These are phyloP conservation scores for Lysandra bellargus DNA, from an alignment of 2,888 invertebrate species.

Conservation along the genomic window DNA sequence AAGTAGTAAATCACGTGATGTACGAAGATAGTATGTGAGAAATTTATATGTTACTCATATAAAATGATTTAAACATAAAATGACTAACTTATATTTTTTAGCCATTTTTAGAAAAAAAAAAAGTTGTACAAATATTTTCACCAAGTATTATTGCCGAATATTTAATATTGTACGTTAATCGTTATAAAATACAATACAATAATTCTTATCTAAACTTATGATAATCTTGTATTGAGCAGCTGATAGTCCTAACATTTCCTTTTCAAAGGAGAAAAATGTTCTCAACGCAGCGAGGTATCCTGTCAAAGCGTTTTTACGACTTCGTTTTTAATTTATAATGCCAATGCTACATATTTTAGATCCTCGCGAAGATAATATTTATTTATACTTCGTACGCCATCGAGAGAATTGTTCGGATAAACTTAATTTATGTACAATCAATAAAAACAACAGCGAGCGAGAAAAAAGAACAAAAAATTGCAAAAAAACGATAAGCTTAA, in stretches of 20 bases:
- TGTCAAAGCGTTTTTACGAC: not conserved
- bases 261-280: not conserved
- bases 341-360: not conserved
- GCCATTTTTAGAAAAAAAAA: too few species aligned
- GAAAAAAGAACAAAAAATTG: not conserved
- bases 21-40: too few species aligned
- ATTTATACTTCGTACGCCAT: not conserved
- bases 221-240: not conserved
- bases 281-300: not conserved
- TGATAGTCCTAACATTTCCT: not conserved
- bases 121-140: too few species aligned
- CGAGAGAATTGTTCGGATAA: constrained; percentile 1
- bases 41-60: too few species aligned
- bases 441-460: not conserved
- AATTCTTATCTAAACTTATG: not conserved
- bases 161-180: too few species aligned
- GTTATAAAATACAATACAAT: too few species aligned
- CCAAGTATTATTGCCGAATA: too few species aligned
- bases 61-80: too few species aligned
- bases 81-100: too few species aligned
- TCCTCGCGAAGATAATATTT: constrained; percentile 12
- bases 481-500: not conserved
- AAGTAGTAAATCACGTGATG: too few species aligned
- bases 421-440: not conserved
- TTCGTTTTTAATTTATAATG: constrained; percentile 5